phyloP scores from a whole-genome alignment of 2,113 vertebrate species.

The Petrocephalus zakoni region DNA sequence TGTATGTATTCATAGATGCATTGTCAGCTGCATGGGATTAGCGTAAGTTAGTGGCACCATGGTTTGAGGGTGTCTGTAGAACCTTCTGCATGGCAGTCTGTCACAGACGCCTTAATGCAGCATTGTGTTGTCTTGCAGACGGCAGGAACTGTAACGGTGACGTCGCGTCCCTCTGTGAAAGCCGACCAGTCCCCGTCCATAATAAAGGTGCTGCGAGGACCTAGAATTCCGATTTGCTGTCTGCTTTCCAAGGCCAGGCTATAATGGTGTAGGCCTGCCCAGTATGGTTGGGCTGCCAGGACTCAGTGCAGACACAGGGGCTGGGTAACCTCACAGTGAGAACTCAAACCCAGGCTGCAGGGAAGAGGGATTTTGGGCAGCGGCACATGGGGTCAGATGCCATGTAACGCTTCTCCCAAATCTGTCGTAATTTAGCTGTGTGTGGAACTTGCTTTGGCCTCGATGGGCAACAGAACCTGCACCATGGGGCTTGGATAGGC shows the following conservation, averaged over 20 bases:
- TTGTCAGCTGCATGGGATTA: background rate
- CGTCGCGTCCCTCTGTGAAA: background rate
- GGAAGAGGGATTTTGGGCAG: background rate
- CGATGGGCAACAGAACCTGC: background rate
- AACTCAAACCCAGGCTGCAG: background rate
- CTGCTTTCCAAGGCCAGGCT: background rate
- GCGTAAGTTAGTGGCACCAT: background rate
- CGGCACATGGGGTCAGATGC: background rate
- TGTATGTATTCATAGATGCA: background rate
- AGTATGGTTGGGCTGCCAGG: background rate
- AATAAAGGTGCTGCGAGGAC: background rate
- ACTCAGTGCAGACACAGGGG: background rate
- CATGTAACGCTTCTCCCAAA: background rate
- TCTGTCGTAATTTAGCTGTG: background rate
- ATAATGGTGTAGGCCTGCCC: background rate
- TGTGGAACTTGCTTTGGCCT: background rate
- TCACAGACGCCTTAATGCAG: background rate
- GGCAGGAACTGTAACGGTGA: background rate
- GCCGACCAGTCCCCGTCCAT: background rate
- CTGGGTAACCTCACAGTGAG: background rate
- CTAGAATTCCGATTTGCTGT: background rate
- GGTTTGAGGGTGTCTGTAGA: background rate
- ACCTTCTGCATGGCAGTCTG: background rate
- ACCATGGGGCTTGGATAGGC: background rate
- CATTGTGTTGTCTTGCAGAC: conserved; percentile 26